Evolutionary conservation across 2,888 invertebrate species (phyloP).

Genomic region (Sphaerophoria rueppellii): DNA sequence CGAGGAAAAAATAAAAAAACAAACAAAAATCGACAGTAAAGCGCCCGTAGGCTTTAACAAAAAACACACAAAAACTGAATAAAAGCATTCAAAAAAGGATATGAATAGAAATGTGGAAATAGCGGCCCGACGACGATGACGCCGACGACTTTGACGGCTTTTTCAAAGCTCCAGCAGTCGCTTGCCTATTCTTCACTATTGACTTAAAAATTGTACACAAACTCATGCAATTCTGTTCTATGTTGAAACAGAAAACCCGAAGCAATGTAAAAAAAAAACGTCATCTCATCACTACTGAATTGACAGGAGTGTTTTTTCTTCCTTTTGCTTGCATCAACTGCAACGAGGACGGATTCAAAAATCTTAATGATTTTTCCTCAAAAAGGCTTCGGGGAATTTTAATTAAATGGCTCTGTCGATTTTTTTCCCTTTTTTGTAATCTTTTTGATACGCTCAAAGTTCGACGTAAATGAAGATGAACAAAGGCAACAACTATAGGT

Average conservation of each 20-base stretch:
- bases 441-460: background rate
- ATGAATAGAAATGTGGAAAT: conserved; percentile 59
- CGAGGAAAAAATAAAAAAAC: background rate
- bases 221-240: background rate
- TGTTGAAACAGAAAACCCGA: conserved; percentile 6
- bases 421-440: conserved; percentile 11
- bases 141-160: too few species aligned
- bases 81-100: conserved; percentile 14
- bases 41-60: conserved; percentile 10
- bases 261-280: conserved; percentile 18
- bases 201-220: conserved; percentile 55
- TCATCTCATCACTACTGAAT: background rate
- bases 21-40: background rate
- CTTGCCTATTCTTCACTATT: background rate
- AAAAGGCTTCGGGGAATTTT: conserved; percentile 54
- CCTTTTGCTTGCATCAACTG: background rate
- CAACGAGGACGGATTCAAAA: conserved; percentile 38
- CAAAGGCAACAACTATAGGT: background rate
- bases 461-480: conserved; percentile 2
- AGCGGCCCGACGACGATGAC: conserved; percentile 3
- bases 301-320: background rate
- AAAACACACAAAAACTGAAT: background rate
- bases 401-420: conserved; percentile 64
- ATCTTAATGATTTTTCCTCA: conserved; percentile 15
- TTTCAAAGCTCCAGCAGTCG: too few species aligned